phyloP scores from a whole-genome alignment of 2,113 vertebrate species.

The Tamias sibiricus region DNA sequence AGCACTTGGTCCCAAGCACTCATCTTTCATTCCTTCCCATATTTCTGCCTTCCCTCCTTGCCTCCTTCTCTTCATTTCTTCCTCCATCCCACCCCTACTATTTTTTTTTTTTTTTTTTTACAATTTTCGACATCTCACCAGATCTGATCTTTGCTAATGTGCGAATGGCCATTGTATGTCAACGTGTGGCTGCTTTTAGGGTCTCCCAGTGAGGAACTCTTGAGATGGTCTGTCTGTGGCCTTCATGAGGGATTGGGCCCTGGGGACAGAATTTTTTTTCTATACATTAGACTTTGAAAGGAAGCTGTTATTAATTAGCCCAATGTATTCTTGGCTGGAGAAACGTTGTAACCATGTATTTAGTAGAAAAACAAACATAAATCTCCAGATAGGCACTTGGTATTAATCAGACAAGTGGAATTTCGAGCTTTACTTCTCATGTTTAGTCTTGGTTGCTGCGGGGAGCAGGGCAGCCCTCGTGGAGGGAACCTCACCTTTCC shows the following conservation, averaged over 20 bases:
- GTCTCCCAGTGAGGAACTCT: conserved; percentile 72
- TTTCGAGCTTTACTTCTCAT: conserved; percentile 71
- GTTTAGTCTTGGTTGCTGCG: conserved; percentile 69
- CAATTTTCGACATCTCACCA: background rate
- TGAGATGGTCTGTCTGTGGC: conserved; percentile 56
- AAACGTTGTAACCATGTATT: conserved; percentile 80
- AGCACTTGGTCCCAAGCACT: background rate
- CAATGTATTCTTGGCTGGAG: conserved; percentile 78
- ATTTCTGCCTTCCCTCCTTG: background rate
- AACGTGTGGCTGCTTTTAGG: background rate
- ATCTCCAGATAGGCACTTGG: conserved; percentile 77
- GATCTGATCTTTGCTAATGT: background rate
- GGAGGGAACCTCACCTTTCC: conserved; percentile 54
- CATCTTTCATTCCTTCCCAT: background rate
- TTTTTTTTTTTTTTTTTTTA: background rate
- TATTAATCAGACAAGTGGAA: conserved; percentile 82
- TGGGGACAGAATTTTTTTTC: conserved; percentile 67
- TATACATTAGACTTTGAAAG: conserved; percentile 73
- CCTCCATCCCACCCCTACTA: background rate
- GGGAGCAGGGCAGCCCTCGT: conserved; percentile 27
- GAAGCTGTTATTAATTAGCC: conserved; percentile 82
- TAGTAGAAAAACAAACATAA: conserved; percentile 82
- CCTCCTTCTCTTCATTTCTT: background rate
- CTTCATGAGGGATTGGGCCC: conserved; percentile 67
- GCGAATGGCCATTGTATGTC: background rate